Conservation (phyloP, 92 coral and sea anemone genomes). For the Galaxea fascicularis region DNA sequence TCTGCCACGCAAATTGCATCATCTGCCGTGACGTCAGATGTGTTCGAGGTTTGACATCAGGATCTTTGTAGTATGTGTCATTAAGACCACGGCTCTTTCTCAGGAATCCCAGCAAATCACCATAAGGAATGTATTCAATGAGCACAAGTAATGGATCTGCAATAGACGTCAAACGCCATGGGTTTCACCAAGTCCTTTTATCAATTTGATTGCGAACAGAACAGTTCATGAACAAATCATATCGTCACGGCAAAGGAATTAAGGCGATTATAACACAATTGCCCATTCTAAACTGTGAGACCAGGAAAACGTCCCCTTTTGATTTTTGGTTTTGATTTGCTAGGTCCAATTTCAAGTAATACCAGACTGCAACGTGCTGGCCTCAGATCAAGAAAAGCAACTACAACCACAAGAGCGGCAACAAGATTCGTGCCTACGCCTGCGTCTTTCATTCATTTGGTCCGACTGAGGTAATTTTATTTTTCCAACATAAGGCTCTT, state of each 20-base stretch:
- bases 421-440: not conserved
- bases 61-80: conserved; percentile 43
- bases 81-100: conserved; percentile 56
- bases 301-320: too few relatives aligned
- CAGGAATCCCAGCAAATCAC: conserved; percentile 51
- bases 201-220: not conserved
- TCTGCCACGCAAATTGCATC: conserved; percentile 39
- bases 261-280: too few relatives aligned
- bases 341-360: too few relatives aligned
- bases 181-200: too few relatives aligned
- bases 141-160: conserved; percentile 53
- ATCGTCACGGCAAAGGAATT: too few relatives aligned
- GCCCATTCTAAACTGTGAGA: too few relatives aligned
- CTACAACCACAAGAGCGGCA: not conserved
- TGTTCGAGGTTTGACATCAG: conserved; percentile 42
- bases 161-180: not conserved
- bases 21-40: conserved; percentile 38
- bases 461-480: too few relatives aligned
- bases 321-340: too few relatives aligned
- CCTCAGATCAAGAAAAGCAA: too few relatives aligned
- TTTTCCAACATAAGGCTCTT: too few relatives aligned
- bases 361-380: too few relatives aligned
- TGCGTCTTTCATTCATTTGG: too few relatives aligned
- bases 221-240: not conserved
- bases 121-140: conserved; percentile 51